Evolutionary conservation across 2,888 invertebrate genomes (phyloP).

Genomic region (Papilio elwesi): DNA sequence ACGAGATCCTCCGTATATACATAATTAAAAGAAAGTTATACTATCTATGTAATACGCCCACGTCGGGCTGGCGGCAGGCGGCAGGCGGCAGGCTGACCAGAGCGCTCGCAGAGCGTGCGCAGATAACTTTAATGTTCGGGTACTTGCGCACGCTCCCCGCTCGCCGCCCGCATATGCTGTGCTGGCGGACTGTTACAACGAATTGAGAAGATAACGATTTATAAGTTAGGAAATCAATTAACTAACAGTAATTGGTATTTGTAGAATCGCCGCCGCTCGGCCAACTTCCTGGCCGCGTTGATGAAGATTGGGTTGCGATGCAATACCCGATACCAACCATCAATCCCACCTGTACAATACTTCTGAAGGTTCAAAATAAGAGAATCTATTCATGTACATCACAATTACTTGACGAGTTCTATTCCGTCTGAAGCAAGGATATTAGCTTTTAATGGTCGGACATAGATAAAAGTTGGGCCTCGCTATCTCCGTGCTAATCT

Average conservation of each 20-base stretch:
- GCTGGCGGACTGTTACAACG: background rate
- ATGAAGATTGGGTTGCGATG: too few relatives aligned
- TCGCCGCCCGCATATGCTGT: background rate
- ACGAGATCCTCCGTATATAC: background rate
- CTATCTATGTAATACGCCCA: constrained; percentile 2
- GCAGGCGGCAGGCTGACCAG: background rate
- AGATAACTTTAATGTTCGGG: background rate
- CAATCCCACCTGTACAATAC: too few relatives aligned
- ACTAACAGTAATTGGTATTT: background rate
- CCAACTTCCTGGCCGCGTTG: background rate
- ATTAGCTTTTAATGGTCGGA: background rate
- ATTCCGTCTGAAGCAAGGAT: background rate
- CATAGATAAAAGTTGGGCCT: background rate
- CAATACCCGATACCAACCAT: too few relatives aligned
- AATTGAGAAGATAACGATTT: constrained; percentile 1
- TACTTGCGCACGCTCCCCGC: background rate
- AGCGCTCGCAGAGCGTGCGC: background rate
- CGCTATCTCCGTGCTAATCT: background rate
- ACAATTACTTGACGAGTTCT: background rate
- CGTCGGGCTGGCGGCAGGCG: background rate
- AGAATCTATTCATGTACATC: too few relatives aligned
- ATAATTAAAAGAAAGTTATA: constrained; percentile 5
- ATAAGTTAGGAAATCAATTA: constrained; percentile 17
- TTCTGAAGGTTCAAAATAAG: too few relatives aligned
- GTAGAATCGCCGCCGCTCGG: background rate